phyloP scores from a whole-genome alignment of 2,888 invertebrate genomes.

The Diloba caeruleocephala region DNA sequence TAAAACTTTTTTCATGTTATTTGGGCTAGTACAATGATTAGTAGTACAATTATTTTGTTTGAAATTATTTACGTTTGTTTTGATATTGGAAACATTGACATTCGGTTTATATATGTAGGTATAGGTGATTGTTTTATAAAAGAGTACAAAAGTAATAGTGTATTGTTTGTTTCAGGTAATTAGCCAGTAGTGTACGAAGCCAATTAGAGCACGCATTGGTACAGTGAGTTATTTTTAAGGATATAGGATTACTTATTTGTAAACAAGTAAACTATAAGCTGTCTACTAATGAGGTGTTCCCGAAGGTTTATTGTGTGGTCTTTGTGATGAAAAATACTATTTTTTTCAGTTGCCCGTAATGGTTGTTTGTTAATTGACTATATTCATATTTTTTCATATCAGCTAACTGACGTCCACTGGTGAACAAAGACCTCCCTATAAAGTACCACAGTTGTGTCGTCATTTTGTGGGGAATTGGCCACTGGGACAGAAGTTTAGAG shows the following conservation, averaged over 20 bases:
- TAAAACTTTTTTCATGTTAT: conserved; percentile 54
- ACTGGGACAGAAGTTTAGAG: no score
- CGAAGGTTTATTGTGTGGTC: conserved; percentile 5
- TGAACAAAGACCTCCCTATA: no score
- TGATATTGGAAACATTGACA: conserved; percentile 14
- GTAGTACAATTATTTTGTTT: conserved; percentile 29
- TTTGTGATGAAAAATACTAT: conserved; percentile 10
- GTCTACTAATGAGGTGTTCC: conserved; percentile 26
- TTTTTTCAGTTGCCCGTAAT: no score
- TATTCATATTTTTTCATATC: no score
- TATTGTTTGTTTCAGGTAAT: conserved; percentile 47
- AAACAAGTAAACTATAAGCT: conserved; percentile 26
- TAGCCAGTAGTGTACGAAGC: not conserved
- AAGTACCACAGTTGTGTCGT: no score
- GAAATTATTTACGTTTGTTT: conserved; percentile 31
- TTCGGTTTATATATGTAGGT: conserved; percentile 14
- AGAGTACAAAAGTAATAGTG: conserved; percentile 17
- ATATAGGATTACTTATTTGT: conserved; percentile 25
- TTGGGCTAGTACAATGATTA: conserved; percentile 35
- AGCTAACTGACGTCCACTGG: no score
- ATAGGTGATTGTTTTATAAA: conserved; percentile 26
- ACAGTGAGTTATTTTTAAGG: conserved; percentile 30
- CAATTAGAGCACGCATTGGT: conserved; percentile 8
- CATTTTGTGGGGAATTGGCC: no score
- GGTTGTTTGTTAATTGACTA: no score